Percentiles rank a stretch among this genome's conserved stretches.
These are phyloP conservation scores for Amphimedon queenslandica DNA, from an alignment of 37 sponge, comb jelly and placozoan species.

Conservation along the genomic window DNA sequence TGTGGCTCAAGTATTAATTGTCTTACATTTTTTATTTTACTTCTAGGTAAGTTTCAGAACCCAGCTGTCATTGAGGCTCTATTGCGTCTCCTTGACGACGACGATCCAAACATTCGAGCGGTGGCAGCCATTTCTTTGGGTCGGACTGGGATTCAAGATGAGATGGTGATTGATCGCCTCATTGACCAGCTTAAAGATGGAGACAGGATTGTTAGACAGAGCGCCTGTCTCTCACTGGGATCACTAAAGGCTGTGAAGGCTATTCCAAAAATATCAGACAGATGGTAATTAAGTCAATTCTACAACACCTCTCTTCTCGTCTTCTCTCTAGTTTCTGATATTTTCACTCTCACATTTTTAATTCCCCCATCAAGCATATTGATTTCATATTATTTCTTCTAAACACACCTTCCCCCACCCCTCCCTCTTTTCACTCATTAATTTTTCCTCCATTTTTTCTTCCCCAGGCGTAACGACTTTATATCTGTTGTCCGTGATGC, in stretches of 20 bases:
- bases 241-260: slow-evolving; percentile 72
- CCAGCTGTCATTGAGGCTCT: slow-evolving; percentile 88
- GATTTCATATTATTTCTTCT: not conserved
- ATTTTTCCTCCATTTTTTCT: not conserved
- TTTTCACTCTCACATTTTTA: not conserved
- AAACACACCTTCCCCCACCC: not conserved
- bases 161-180: slow-evolving; percentile 50
- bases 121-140: slow-evolving; percentile 96
- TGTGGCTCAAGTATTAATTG: too few relatives aligned
- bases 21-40: not conserved
- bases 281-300: slow-evolving; percentile 53
- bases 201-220: slow-evolving; percentile 90
- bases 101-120: slow-evolving; percentile 93
- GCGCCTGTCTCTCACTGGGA: slow-evolving; percentile 90
- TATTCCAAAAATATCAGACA: slow-evolving; percentile 65
- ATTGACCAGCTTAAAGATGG: slow-evolving; percentile 69
- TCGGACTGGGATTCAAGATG: slow-evolving; percentile 54
- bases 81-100: slow-evolving; percentile 62
- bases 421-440: not conserved
- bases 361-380: not conserved
- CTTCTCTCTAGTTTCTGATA: not conserved
- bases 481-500: slow-evolving; percentile 92
- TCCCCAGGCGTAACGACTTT: slow-evolving; percentile 90
- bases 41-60: slow-evolving; percentile 75
- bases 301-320: not conserved